Base-by-base conservation (phyloP, 2,797 vertebrate genomes). In the Bucorvus abyssinicus region DNA sequence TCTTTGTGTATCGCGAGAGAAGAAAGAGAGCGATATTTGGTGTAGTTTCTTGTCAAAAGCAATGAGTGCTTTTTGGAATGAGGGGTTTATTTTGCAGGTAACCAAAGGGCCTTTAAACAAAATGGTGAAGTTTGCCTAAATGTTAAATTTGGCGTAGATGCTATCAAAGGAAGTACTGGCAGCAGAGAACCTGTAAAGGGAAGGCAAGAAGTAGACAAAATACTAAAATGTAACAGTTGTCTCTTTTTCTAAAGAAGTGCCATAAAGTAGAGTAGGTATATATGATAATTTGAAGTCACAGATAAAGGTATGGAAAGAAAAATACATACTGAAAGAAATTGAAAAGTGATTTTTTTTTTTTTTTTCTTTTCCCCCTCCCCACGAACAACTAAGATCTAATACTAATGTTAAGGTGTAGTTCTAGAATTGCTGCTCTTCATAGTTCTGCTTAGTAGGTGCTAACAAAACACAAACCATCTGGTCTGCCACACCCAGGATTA, bases 401-500 rank as follows among this genome's bases (percentile, higher is more conserved):
- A 34, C 4, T 22, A 23, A 22, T 38, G 6, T 69, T 86, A 78
- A 93, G 47, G 40, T 78, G 26, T 73, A 59, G 79, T 59, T 90
- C 26, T 79, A n/a, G 78, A 84, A 50, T 34, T 78, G 44, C 52
- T 84, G 59, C 40, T 84, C 9, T 40, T 86, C 24, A 0, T 30
- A 47, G 34, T 45, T 94, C 42, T 85, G 71, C 49, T 85, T 91
- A 52, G 23, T 87, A 47, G 45, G 27, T 68, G 49, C 90, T 79
- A 84, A 82, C 70, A 87, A 84, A 88, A 87, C 65, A 86, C 34
- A 61, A 30, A 64, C 93, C 50, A 59, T 92, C 73, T 91, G 50
- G 15, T 89, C 79, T 81, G 73, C 95, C 92, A 78, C 91, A 67
- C 91, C 92, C 65, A 5, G 77, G 65, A 56, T 88, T 88, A 78